Evolutionary conservation across 2,888 invertebrate species (phyloP).

Genomic region (Aleiodes leptofemur): DNA sequence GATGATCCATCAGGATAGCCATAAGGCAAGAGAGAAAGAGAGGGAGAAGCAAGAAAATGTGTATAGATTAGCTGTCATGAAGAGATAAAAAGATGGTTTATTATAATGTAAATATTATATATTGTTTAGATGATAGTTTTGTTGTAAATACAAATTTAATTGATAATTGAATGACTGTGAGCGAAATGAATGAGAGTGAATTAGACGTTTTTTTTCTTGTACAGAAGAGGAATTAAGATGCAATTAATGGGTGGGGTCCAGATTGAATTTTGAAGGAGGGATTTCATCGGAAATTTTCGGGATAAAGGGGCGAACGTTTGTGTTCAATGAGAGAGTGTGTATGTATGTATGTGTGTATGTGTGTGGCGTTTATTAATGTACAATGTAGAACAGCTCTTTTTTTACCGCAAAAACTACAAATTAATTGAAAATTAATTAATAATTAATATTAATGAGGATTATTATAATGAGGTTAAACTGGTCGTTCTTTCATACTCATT

Average conservation of each 20-base stretch:
- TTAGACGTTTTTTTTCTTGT: slow-evolving; percentile 26
- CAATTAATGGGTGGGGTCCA: slow-evolving; percentile 30
- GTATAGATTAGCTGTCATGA: slow-evolving; percentile 55
- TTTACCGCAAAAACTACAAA: slow-evolving; percentile 56
- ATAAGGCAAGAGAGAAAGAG: slow-evolving; percentile 41
- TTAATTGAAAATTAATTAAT: slow-evolving; percentile 34
- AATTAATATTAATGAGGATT: slow-evolving; percentile 32
- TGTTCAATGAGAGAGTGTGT: slow-evolving; percentile 2
- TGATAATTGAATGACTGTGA: not conserved
- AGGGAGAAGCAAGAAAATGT: slow-evolving; percentile 43
- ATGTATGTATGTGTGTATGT: slow-evolving; percentile 49
- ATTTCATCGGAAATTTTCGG: slow-evolving; percentile 33
- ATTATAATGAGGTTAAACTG: slow-evolving; percentile 39
- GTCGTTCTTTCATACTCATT: slow-evolving; percentile 42
- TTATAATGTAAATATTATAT: slow-evolving; percentile 49
- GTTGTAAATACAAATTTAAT: slow-evolving; percentile 62
- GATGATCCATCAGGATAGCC: not conserved
- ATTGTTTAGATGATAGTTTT: slow-evolving; percentile 61
- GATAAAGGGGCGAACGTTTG: not conserved
- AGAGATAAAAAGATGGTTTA: slow-evolving; percentile 29
- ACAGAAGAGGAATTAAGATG: slow-evolving; percentile 15
- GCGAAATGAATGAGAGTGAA: not conserved
- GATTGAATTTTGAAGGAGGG: slow-evolving; percentile 47
- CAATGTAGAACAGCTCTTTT: slow-evolving; percentile 49
- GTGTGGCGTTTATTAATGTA: slow-evolving; percentile 53